These are phyloP conservation scores for Hyposmocoma kahamanoa DNA, from an alignment of 1,140 invertebrate genomes.

Conservation along the genomic window DNA sequence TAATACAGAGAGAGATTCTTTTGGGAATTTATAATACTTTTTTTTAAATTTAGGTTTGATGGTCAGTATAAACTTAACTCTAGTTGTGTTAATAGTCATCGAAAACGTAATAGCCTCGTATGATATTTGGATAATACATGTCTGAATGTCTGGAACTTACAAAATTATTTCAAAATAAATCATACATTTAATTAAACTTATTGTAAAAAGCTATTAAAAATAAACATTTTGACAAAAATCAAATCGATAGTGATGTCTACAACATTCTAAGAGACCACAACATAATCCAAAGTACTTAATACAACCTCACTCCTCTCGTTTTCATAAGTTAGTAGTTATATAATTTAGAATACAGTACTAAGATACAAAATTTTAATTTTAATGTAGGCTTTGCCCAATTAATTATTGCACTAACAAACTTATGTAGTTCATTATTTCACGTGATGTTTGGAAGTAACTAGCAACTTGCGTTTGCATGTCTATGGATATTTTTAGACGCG, in stretches of 20 bases:
- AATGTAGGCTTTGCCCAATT: slow-evolving; percentile 67
- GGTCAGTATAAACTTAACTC: slow-evolving; percentile 37
- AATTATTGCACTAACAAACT: slow-evolving; percentile 68
- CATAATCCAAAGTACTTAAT: slow-evolving; percentile 16
- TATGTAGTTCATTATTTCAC: slow-evolving; percentile 47
- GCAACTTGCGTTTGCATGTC: slow-evolving; percentile 12
- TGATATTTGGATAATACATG: slow-evolving; percentile 31
- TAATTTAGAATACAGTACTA: slow-evolving; percentile 62
- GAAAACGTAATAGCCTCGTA: slow-evolving; percentile 43
- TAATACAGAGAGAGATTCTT: slow-evolving; percentile 69
- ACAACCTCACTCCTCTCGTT: slow-evolving; percentile 30
- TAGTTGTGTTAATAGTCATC: slow-evolving; percentile 29
- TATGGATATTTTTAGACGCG: no score
- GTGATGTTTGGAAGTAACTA: slow-evolving; percentile 32
- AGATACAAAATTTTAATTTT: slow-evolving; percentile 58
- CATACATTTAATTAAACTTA: neutral
- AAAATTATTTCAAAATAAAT: neutral
- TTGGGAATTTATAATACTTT: slow-evolving; percentile 62
- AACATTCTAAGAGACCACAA: slow-evolving; percentile 10
- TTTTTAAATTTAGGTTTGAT: slow-evolving; percentile 27
- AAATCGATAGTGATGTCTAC: slow-evolving; percentile 7
- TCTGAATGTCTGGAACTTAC: no score
- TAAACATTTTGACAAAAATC: slow-evolving; percentile 16
- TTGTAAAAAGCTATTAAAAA: slow-evolving; percentile 22
- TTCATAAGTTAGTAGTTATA: slow-evolving; percentile 25